Conservation (phyloP, 1,140 invertebrate genomes). For the Tetramorium simillimum region DNA sequence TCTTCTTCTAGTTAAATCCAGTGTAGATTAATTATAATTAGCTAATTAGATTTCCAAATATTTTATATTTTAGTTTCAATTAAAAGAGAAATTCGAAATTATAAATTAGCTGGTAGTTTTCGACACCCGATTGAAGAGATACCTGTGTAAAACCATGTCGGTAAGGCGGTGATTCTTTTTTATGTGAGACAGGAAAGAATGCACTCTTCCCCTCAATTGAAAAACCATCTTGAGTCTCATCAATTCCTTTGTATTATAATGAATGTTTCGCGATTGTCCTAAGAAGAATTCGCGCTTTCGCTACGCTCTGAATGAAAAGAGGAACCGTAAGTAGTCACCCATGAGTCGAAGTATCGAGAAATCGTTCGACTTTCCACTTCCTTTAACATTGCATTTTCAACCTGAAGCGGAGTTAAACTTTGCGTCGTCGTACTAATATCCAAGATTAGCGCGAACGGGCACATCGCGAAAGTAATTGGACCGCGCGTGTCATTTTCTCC, state of each 20-base stretch:
- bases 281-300: constrained; percentile 8
- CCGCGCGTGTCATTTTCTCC: constrained; percentile 22
- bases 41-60: neutral
- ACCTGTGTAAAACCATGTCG: neutral
- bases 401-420: neutral
- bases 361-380: constrained; percentile 42
- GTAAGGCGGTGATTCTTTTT: neutral
- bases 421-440: neutral
- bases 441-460: constrained; percentile 4
- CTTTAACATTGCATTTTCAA: constrained; percentile 7
- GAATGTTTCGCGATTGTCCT: neutral
- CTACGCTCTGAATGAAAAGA: neutral
- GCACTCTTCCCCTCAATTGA: neutral
- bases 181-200: neutral
- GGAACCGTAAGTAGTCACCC: neutral
- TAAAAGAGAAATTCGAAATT: neutral
- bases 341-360: constrained; percentile 21
- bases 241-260: constrained; percentile 27
- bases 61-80: neutral
- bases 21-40: neutral
- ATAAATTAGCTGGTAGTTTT: neutral
- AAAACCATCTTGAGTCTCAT: neutral
- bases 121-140: neutral
- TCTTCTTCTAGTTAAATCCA: neutral
- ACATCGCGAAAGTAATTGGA: constrained; percentile 47